Conservation (phyloP, 1,140 invertebrate genomes). For the Drosophila parabipectinata region DNA sequence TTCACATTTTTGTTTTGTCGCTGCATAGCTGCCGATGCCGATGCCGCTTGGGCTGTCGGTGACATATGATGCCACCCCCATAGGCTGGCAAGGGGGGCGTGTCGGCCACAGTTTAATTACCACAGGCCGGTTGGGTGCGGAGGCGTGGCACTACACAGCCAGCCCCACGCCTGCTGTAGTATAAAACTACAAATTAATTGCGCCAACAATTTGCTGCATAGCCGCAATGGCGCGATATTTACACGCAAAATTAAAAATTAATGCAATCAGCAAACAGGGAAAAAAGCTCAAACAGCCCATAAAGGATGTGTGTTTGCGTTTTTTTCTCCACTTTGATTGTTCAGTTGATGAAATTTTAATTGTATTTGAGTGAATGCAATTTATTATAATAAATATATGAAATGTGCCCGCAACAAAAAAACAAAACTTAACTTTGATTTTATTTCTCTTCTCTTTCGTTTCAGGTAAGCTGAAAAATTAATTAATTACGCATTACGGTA, state of each 20-base stretch:
- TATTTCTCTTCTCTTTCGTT: slow-evolving; percentile 13
- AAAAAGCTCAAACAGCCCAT: slow-evolving; percentile 11
- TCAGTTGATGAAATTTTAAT: slow-evolving; percentile 63
- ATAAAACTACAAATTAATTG: slow-evolving; percentile 67
- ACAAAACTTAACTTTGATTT: slow-evolving; percentile 8
- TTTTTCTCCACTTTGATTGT: slow-evolving; percentile 44
- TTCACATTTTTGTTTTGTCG: slow-evolving; percentile 41
- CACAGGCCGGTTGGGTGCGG: slow-evolving; percentile 12
- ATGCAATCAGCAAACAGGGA: slow-evolving; percentile 45
- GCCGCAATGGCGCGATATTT: slow-evolving; percentile 34
- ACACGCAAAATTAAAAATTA: slow-evolving; percentile 72
- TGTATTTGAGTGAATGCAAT: slow-evolving; percentile 54
- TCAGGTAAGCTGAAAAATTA: slow-evolving; percentile 47
- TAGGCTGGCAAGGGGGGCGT: slow-evolving; percentile 19
- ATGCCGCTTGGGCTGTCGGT: slow-evolving; percentile 9
- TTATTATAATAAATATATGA: slow-evolving; percentile 48
- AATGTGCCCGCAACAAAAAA: slow-evolving; percentile 8
- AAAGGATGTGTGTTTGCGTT: neutral
- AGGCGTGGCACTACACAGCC: slow-evolving; percentile 8
- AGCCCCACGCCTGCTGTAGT: neutral
- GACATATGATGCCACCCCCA: slow-evolving; percentile 40
- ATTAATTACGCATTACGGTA: slow-evolving; percentile 10
- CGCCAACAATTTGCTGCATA: slow-evolving; percentile 32
- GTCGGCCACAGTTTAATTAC: slow-evolving; percentile 51
- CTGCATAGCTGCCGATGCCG: slow-evolving; percentile 18